Percentiles rank a stretch among this genome's conserved stretches.
These are phyloP conservation scores for Coboldia fuscipes DNA, from an alignment of 1,140 invertebrate genomes.

Conservation along the genomic window DNA sequence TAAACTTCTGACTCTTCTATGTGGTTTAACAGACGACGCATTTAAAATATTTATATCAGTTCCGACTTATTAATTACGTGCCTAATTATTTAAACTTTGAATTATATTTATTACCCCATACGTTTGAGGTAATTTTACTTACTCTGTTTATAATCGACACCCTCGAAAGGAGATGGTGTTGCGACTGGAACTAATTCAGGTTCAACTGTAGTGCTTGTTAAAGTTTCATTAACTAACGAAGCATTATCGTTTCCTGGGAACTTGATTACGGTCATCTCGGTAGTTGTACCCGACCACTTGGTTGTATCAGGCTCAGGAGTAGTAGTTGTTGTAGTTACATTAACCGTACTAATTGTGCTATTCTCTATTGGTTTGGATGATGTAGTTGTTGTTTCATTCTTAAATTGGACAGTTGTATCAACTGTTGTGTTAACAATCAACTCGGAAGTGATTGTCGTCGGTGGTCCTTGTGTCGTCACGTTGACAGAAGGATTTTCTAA, in stretches of 20 bases:
- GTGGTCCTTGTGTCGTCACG: conserved; percentile 6
- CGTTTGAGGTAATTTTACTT: too few relatives aligned
- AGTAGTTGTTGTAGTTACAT: conserved; percentile 1
- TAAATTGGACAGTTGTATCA: neutral
- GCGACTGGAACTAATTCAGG: too few relatives aligned
- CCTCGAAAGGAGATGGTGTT: conserved; percentile 9
- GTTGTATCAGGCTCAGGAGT: conserved; percentile 4
- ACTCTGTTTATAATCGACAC: conserved; percentile 21
- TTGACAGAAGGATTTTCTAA: too few relatives aligned
- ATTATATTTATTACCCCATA: too few relatives aligned
- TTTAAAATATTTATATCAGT: neutral
- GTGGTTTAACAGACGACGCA: neutral
- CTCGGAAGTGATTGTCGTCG: conserved; percentile 5
- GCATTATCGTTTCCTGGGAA: conserved; percentile 9
- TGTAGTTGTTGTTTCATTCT: neutral
- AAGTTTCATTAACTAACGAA: conserved; percentile 1
- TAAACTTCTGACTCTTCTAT: too few relatives aligned
- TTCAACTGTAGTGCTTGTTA: conserved; percentile 1
- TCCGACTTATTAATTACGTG: neutral
- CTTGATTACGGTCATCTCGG: too few relatives aligned
- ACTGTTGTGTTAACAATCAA: neutral
- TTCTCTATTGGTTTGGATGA: neutral
- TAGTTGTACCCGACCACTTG: conserved; percentile 7
- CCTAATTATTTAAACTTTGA: too few relatives aligned
- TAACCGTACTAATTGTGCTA: neutral